A percentile compares a stretch with the other conserved stretches of the same genome.
Evolutionary conservation across 2,888 invertebrate species (phyloP).

Genomic region (Sphaerophoria taeniata): DNA sequence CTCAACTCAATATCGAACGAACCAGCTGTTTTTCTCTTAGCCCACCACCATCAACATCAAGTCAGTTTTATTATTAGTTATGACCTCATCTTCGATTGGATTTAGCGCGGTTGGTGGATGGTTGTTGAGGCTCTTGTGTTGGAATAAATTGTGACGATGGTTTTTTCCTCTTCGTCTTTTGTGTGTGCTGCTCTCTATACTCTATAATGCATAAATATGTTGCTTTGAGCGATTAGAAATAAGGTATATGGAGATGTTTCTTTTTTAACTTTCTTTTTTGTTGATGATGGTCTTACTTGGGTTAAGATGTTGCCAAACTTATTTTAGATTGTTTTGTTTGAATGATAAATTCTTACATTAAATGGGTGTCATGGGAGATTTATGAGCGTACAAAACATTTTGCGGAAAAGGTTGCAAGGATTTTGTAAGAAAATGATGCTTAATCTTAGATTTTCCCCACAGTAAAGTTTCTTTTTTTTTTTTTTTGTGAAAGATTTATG

Average conservation of each 20-base stretch:
- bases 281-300: conserved; percentile 15
- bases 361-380: too few species aligned
- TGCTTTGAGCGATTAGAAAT: conserved; percentile 38
- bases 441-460: too few species aligned
- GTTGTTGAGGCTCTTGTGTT: conserved; percentile 79
- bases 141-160: conserved; percentile 77
- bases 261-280: conserved; percentile 55
- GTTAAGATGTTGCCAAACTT: conserved; percentile 43
- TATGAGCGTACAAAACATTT: too few species aligned
- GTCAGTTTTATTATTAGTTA: conserved; percentile 83
- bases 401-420: too few species aligned
- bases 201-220: background rate
- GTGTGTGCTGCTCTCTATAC: conserved; percentile 8
- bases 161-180: conserved; percentile 43
- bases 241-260: conserved; percentile 46
- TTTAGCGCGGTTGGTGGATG: conserved; percentile 80
- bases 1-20: conserved; percentile 43
- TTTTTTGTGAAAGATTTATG: too few species aligned
- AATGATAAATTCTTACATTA: background rate
- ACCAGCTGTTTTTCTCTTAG: conserved; percentile 71
- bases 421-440: too few species aligned
- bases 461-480: too few species aligned
- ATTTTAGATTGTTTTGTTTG: conserved; percentile 17
- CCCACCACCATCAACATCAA: conserved; percentile 75
- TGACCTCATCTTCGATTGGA: conserved; percentile 83